Base-by-base conservation (phyloP, 1,140 invertebrate species). In the Lucilia cuprina region DNA sequence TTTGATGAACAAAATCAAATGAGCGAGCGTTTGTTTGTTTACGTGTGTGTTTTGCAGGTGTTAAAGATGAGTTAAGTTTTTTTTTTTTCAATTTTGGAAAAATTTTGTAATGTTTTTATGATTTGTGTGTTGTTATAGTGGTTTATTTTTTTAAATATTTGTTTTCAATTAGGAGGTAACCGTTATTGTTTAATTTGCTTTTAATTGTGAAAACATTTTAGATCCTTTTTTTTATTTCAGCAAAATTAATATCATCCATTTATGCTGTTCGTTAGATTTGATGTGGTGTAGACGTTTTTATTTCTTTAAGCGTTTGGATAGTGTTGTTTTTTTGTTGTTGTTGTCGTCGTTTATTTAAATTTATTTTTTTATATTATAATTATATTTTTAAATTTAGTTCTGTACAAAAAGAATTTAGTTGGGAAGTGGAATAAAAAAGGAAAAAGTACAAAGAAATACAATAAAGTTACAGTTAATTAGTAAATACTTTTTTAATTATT, bases 391-490 rank as follows among this genome's bases (percentile, higher is more conserved):
- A 7, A 10, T 70, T 70, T 70, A 70, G 12, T 70, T 70, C 65
- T 70, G 65, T 70, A 70, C 65, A 70, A 70, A 70, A 70, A 70
- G n/a, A 60, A 70, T 70, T 70, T 70, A 21, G 3, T 70, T 70
- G 17, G n/a, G 65, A 5, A 70, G 65, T 70, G 19, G 60, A 65
- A 30, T 30, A 30, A 30, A 60, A 60, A 60, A 60, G 8, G 65
- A 70, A 70, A 70, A 60, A 70, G 10, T 70, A 70, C 65, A 70
- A 70, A 70, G 55, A 60, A 70, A 70, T 70, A 70, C 65, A 25
- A 70, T 70, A 70, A 70, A 70, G 7, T 10, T 70, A 21, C 21
- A 25, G 65, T 17, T 21, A 21, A 70, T 70, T 70, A 70, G 65
- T 70, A 12, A n/a, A 55, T 55, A n/a, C 17, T 14, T 17, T 30